Percentiles rank a stretch among this genome's conserved stretches.
Conservation (phyloP, 2,888 invertebrate species). For the Piscicola geometra region DNA sequence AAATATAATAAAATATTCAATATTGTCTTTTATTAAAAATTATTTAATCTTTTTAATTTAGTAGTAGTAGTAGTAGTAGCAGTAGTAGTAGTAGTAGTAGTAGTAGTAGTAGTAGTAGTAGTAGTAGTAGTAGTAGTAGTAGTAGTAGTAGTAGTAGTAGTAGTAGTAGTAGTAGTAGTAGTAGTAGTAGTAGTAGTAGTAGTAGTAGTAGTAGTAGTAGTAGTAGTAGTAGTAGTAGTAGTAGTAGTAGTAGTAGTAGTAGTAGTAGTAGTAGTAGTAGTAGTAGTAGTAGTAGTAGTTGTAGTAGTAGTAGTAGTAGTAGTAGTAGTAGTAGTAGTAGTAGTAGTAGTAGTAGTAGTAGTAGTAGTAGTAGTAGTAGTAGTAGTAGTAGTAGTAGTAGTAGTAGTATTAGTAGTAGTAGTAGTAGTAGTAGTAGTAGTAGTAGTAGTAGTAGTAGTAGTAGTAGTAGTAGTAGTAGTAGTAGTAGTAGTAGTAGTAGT, state of each 20-base stretch:
- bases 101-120: constrained; percentile 2
- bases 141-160: constrained; percentile 3
- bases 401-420: not conserved
- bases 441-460: constrained; percentile 3
- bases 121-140: constrained; percentile 3
- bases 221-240: not conserved
- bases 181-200: constrained; percentile 3
- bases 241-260: constrained; percentile 16
- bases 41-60: too few relatives aligned
- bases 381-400: constrained; percentile 19
- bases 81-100: constrained; percentile 3
- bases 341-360: constrained; percentile 26
- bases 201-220: constrained; percentile 3
- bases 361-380: constrained; percentile 26
- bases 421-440: constrained; percentile 3
- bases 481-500: constrained; percentile 3
- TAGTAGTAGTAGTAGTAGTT: constrained; percentile 25
- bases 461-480: constrained; percentile 2
- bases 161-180: constrained; percentile 2
- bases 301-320: constrained; percentile 26
- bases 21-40: too few relatives aligned
- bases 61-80: constrained; percentile 1
- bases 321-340: constrained; percentile 26
- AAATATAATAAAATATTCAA: too few relatives aligned
- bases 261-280: constrained; percentile 26